These are phyloP conservation scores for Caracal caracal DNA, from an alignment of 2,113 vertebrate genomes.

Conservation along the genomic window DNA sequence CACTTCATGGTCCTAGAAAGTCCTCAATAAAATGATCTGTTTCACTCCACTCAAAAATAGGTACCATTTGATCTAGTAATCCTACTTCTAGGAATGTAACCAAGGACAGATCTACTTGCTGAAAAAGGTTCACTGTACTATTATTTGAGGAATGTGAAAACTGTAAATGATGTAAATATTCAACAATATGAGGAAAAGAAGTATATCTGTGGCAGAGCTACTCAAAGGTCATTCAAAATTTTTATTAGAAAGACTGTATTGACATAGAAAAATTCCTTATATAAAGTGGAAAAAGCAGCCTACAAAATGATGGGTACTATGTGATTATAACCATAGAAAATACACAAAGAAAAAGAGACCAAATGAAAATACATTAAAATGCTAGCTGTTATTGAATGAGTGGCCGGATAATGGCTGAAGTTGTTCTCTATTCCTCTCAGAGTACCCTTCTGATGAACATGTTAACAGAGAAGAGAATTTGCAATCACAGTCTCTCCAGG, in stretches of 20 bases:
- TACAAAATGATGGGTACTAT: neutral
- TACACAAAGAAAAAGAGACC: neutral
- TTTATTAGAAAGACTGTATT: neutral
- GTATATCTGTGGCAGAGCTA: neutral
- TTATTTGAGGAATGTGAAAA: neutral
- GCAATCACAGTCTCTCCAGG: neutral
- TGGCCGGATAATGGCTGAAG: neutral
- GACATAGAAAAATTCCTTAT: neutral
- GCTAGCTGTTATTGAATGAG: neutral
- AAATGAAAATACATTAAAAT: neutral
- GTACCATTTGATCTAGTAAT: neutral
- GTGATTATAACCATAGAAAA: neutral
- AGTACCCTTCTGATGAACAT: neutral
- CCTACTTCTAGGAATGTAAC: neutral
- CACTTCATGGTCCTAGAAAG: neutral
- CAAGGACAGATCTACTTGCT: neutral
- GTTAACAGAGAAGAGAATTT: neutral
- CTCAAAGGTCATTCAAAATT: neutral
- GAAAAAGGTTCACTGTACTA: neutral
- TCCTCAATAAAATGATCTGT: neutral
- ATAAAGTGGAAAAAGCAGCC: constrained; percentile 12
- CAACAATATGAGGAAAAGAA: neutral
- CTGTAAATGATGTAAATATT: neutral
- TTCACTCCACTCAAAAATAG: neutral
- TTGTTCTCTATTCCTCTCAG: neutral